Base-by-base conservation (phyloP, 2,888 invertebrate genomes). In the Piscicola geometra region DNA sequence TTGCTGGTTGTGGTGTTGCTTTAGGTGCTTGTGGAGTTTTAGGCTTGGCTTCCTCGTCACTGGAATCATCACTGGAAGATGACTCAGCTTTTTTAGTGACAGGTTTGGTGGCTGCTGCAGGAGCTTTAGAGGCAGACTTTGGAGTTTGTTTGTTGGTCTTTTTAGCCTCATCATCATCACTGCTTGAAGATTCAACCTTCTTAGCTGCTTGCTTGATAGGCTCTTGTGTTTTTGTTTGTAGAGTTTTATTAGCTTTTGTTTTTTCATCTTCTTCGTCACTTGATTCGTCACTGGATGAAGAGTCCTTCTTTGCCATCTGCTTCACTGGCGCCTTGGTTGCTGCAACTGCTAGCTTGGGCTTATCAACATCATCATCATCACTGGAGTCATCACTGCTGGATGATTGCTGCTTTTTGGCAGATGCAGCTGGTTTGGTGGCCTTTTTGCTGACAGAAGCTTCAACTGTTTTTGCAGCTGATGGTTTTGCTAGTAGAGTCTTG, bases 391-490 rank as follows among this genome's bases (percentile, higher is more conserved):
- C 67, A 67, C 25, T 25, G n/a, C 60, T 56, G 25, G 60, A 56
- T 5, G 3, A 3, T 18, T 15, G 15, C n/a, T 5, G 21, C 25
- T 56, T 56, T n/a, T 56, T 56, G 3, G 25, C 5, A 47, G 50
- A 21, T 47, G 9, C 21, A 56, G 21, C 3, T 21, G 21, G 5
- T 56, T 56, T 25, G n/a, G 21, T 56, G 60, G 60, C 60, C 21
- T 25, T 3, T 25, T 18, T 25, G 9, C 15, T 25, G 21, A n/a
- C 3, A 56, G 60, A 18, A 9, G 9, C n/a, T 56, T 5, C n/a
- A 21, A 56, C 60, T 56, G 9, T 56, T n/a, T 56, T 56, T 56
- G 67, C 67, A 28, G 67, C 28, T n/a, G 64, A 64, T 30, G n/a
- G n/a, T 30, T 32, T 15, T 33, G 32, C 30, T 33, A 32, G 67